Percentiles rank a stretch among this genome's conserved stretches.
phyloP scores from a whole-genome alignment of 2,797 vertebrate species.

The Cossypha dichroa region DNA sequence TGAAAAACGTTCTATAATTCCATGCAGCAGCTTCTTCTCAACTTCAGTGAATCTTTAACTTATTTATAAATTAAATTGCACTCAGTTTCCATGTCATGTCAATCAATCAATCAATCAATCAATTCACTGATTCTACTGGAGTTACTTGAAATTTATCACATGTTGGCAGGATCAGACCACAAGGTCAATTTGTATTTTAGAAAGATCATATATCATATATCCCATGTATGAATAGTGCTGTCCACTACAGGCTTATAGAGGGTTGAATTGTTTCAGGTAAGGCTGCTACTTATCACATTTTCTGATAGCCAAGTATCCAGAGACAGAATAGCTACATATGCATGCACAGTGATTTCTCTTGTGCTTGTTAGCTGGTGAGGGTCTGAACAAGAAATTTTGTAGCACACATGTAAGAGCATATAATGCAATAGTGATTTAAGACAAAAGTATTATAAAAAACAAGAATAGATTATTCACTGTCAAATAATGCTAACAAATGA shows the following conservation, averaged over 20 bases:
- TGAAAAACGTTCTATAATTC: not conserved
- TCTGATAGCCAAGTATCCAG: not conserved
- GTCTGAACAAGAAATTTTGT: not conserved
- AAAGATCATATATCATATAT: not conserved
- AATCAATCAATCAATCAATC: not conserved
- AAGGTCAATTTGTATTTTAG: not conserved
- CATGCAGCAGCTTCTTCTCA: accelerated
- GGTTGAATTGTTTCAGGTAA: not conserved
- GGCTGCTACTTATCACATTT: not conserved
- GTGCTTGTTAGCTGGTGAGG: not conserved
- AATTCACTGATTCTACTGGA: not conserved
- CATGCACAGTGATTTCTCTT: accelerated
- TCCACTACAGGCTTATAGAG: not conserved
- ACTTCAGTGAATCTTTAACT: not conserved
- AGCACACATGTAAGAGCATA: not conserved
- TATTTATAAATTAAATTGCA: not conserved
- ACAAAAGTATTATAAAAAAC: not conserved
- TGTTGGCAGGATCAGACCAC: not conserved
- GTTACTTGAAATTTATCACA: not conserved
- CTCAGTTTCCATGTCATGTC: not conserved
- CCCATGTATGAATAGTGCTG: not conserved
- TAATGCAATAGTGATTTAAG: not conserved
- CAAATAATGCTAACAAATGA: not conserved
- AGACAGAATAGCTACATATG: not conserved
- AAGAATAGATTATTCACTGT: not conserved